phyloP scores from a whole-genome alignment of 2,113 vertebrate species.

The Craseonycteris thonglongyai region DNA sequence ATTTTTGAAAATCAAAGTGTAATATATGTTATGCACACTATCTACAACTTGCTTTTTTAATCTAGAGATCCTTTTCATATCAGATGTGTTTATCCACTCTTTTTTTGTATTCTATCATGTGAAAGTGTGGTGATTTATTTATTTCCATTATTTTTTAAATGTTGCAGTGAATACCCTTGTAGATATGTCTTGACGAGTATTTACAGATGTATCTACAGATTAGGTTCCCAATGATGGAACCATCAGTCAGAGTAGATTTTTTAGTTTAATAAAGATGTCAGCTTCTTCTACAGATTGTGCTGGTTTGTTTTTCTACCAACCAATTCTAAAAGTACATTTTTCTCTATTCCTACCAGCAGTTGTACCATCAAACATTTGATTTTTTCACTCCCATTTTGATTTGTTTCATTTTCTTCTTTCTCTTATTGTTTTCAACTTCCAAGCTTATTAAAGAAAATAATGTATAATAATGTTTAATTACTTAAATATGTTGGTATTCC shows the following conservation, averaged over 20 bases:
- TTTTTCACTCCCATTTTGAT: constrained; percentile 9
- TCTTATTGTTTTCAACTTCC: not conserved
- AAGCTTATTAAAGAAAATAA: not conserved
- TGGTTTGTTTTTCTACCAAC: not conserved
- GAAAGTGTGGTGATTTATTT: not conserved
- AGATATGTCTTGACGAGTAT: not conserved
- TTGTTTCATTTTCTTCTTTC: constrained; percentile 19
- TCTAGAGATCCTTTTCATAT: not conserved
- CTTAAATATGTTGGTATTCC: not conserved
- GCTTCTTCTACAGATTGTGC: not conserved
- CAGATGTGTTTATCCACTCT: not conserved
- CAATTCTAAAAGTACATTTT: not conserved
- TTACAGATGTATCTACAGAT: not conserved
- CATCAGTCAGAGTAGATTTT: not conserved
- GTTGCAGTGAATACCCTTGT: not conserved
- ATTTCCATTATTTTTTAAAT: not conserved
- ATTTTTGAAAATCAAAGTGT: not conserved
- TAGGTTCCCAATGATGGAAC: not conserved
- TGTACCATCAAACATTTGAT: not conserved
- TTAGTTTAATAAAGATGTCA: not conserved
- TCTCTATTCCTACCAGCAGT: not conserved
- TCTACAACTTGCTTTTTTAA: not conserved
- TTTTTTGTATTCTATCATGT: not conserved
- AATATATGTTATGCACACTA: not conserved
- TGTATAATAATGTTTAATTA: not conserved